A percentile compares a stretch with the other conserved stretches of the same genome.
These are phyloP conservation scores for Diarsia mendica DNA, from an alignment of 2,888 invertebrate genomes.

Conservation along the genomic window DNA sequence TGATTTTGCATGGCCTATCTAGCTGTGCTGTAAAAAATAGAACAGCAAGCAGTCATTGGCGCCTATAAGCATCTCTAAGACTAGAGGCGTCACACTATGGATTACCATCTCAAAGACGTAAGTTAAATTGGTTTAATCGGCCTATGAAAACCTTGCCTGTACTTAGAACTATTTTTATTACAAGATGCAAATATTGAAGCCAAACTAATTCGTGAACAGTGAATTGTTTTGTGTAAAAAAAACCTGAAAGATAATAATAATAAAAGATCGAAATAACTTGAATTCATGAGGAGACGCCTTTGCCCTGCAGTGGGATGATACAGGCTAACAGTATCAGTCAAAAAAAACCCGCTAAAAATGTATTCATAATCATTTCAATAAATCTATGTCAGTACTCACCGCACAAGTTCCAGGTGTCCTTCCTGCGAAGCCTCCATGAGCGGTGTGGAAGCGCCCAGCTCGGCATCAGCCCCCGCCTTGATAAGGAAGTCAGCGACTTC, in stretches of 20 bases:
- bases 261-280: no score
- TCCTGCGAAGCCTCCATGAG: conserved; percentile 99
- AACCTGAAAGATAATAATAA: no score
- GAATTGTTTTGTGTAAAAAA: no score
- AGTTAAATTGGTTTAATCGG: background rate
- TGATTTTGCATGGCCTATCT: no score
- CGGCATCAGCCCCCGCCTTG: conserved; percentile 98
- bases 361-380: no score
- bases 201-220: no score
- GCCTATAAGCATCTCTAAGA: background rate
- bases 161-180: background rate
- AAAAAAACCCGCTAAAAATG: no score
- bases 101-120: background rate
- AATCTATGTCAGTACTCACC: conserved; percentile 74
- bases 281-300: no score
- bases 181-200: no score
- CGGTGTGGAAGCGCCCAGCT: conserved; percentile 98
- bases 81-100: background rate
- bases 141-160: background rate
- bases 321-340: no score
- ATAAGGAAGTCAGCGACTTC: conserved; percentile 98
- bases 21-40: no score
- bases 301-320: no score
- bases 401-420: conserved; percentile 98
- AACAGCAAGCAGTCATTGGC: background rate